Base-by-base conservation (phyloP, 2,888 invertebrate species). In the Agrochola lychnidis region DNA sequence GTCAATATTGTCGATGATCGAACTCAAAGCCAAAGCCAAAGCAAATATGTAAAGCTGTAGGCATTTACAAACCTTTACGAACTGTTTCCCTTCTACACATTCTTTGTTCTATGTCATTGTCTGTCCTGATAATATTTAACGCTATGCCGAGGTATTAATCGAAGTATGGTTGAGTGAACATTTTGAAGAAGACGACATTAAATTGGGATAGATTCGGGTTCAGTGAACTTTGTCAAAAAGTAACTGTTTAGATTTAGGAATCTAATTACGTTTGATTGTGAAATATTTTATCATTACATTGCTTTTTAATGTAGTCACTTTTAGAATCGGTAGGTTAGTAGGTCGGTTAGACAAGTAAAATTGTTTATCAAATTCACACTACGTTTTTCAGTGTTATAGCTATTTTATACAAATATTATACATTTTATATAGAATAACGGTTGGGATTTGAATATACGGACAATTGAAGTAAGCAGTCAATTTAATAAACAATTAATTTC, bases 41-140 rank as follows among this genome's bases (percentile, higher is more conserved):
- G n/a, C n/a, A n/a, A 4, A 36, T 36, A 36, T 4, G 36, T 36
- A 36, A 36, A 36, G 36, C 36, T 59, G 6, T 25, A 59, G 25
- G 25, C 30, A 62, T 42, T 61, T 22, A 25, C 6, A 51, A 6
- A 19, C 2, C 9, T 4, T 48, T 42, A 7, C 0, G 25, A 25
- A 7, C 19, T 1, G 2, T 1, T 16, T 45, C 22, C 4, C 45
- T 25, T 81, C 64, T 64, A n/a, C 12, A 16, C 0, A 30, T 53
- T 59, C 36, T 30, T 78, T 36, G 14, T 78, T 30, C 80, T 78
- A 12, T 73, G 64, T 0, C 19, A 16, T 30, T 36, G 69, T 70
- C 59, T 72, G 51, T 25, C 56, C 70, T 30, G 72, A 83, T 85
- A 85, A 78, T 85, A 82, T 84, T 82, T 79, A 85, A 85, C 79